A percentile compares a stretch with the other conserved stretches of the same genome.
Conservation (phyloP, 2,113 vertebrate species). For the Sander vitreus region DNA sequence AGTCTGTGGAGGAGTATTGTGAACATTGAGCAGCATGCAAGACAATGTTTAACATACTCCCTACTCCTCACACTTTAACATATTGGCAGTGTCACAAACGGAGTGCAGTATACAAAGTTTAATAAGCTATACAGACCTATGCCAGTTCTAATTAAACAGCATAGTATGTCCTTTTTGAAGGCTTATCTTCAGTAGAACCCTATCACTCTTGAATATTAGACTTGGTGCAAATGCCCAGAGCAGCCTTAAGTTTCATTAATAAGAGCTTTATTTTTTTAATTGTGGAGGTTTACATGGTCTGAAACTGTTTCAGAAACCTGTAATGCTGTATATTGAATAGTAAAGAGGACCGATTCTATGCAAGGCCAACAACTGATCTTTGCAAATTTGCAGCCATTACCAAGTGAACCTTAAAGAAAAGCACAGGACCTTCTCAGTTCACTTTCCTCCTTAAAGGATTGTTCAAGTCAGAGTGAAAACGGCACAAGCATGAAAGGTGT, state of each 20-base stretch:
- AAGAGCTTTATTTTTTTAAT: background rate
- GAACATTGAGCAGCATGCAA: background rate
- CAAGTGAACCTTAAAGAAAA: background rate
- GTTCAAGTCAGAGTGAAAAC: background rate
- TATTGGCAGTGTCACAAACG: background rate
- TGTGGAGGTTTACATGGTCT: background rate
- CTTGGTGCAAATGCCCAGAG: conserved; percentile 3
- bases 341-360: conserved; percentile 13
- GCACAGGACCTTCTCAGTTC: background rate
- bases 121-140: background rate
- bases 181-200: background rate
- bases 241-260: background rate
- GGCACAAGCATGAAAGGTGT: background rate
- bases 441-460: background rate
- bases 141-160: background rate
- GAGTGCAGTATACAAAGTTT: background rate
- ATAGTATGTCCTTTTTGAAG: background rate
- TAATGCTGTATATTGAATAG: background rate
- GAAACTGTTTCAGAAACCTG: background rate
- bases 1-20: background rate
- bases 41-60: background rate
- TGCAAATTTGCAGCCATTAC: conserved; percentile 12
- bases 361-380: conserved; percentile 1
- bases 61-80: background rate
- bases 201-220: background rate